Evolutionary conservation across 2,113 vertebrate species (phyloP).

Genomic region (Dermatemys mawii): DNA sequence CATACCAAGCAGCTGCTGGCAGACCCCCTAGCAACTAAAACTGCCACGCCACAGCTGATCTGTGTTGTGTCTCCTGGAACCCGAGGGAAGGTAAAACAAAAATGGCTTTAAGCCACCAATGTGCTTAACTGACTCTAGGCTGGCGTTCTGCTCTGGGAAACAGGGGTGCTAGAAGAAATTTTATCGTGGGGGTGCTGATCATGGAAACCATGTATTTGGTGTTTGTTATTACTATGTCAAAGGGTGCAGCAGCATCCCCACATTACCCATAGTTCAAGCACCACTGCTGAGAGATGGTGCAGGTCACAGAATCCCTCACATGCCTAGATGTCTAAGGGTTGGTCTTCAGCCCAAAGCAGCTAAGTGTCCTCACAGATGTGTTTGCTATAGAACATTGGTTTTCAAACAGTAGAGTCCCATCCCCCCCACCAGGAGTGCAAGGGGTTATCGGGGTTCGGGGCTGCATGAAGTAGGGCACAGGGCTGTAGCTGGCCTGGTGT

Average conservation of each 20-base stretch:
- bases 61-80: background rate
- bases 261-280: too few relatives aligned
- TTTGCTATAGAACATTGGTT: background rate
- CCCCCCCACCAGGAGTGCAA: too few relatives aligned
- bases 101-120: background rate
- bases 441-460: background rate
- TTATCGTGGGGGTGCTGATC: too few relatives aligned
- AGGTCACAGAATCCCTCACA: background rate
- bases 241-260: too few relatives aligned
- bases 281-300: background rate
- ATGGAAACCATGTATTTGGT: too few relatives aligned
- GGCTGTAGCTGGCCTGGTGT: background rate
- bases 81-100: background rate
- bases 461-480: background rate
- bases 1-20: rapidly evolving
- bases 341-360: background rate
- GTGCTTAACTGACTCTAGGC: background rate
- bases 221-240: too few relatives aligned
- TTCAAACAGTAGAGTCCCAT: background rate
- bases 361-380: background rate
- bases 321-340: background rate
- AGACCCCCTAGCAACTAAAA: background rate
- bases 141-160: background rate
- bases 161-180: too few relatives aligned
- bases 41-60: background rate